Evolutionary conservation across 2,888 invertebrate species (phyloP), one percentile per base, ranked within the genome.

Genomic region (Amblyjoppa fuscipennis): DNA sequence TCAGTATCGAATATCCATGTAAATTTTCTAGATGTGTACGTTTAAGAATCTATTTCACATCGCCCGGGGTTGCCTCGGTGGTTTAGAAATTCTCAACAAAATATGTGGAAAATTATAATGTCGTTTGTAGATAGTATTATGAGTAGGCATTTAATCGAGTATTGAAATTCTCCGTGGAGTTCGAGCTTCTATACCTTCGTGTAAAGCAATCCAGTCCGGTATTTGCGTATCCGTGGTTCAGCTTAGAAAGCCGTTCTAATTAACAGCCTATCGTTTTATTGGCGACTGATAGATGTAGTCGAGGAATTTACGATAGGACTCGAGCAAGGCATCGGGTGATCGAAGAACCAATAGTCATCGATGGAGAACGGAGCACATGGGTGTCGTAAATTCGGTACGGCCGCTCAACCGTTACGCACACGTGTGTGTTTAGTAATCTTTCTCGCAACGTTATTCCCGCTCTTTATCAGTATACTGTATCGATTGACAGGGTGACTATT

Each of bases 211-310:
- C 59, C 59, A 78, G 71, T 56, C 69, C 51, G 68, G 71, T 38
- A 83, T 83, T 74, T 83, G 73, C 78, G 45, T 78, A 83, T 83
- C 78, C 51, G 56, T 25, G 11, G 31, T 25, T 34, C 28, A 66
- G 68, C 83, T 74, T 83, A 78, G 83, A 83, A 83, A 83, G 83
- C 83, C 25, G 83, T 82, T 83, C 83, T 83, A 83, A 83, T 83
- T 83, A 83, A 64, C 73, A 53, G 73, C 59, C 34, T 69, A 73
- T 74, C 68, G 78, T 83, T 83, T 83, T 78, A 83, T 83, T 83
- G 73, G 68, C 53, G 59, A 61, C 78, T 78, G 78, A 74, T 78
- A 83, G 78, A 83, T 83, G 68, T 59, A 78, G 83, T 49, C 51
- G 59, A 83, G 69, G 83, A 83, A 83, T 83, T 78, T 49, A 73